These are phyloP conservation scores for Paramacrobiotus metropolitanus DNA, from an alignment of 1,140 invertebrate species.

Conservation along the genomic window DNA sequence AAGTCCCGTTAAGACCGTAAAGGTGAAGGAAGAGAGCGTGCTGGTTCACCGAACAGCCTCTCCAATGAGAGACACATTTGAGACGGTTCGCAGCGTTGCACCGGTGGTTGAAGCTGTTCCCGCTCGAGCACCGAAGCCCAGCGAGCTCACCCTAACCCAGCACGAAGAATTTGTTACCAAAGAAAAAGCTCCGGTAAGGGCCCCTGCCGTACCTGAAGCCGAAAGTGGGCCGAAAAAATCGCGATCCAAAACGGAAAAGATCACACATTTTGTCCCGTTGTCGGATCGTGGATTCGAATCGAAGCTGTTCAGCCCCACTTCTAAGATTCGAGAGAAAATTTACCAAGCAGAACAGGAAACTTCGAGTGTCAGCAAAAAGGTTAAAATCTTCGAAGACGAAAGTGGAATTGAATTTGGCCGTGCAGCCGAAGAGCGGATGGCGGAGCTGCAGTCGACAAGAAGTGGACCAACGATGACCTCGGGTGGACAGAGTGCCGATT, in stretches of 20 bases:
- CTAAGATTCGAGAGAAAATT: not conserved
- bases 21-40: too few relatives aligned
- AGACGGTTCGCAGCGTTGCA: too few relatives aligned
- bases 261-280: not conserved
- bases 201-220: too few relatives aligned
- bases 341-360: not conserved
- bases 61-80: too few relatives aligned
- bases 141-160: too few relatives aligned
- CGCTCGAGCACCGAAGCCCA: too few relatives aligned
- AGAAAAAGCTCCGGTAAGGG: too few relatives aligned
- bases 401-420: not conserved
- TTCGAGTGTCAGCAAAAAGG: not conserved
- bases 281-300: not conserved
- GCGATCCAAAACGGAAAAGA: not conserved
- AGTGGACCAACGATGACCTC: not conserved
- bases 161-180: too few relatives aligned
- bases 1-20: too few relatives aligned
- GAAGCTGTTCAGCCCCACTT: not conserved
- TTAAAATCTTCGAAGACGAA: not conserved
- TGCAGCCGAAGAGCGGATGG: not conserved
- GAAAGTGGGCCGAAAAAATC: not conserved
- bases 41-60: too few relatives aligned
- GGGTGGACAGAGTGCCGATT: too few relatives aligned
- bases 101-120: too few relatives aligned
- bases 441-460: not conserved